Base-by-base conservation (phyloP, 2,888 invertebrate species). In the Pollenia angustigena region DNA sequence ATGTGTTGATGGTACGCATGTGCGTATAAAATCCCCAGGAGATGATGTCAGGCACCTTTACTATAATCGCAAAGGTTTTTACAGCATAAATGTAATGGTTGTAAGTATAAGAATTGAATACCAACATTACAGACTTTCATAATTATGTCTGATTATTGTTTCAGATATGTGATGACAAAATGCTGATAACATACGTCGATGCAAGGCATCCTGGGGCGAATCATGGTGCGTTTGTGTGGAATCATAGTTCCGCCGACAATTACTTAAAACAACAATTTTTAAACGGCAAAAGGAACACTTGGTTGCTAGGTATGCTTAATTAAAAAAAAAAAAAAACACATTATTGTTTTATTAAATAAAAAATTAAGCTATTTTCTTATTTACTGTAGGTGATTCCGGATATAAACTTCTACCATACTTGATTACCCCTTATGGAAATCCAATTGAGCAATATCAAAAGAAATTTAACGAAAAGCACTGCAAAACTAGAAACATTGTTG, bases 141-240 rank as follows among this genome's bases (percentile, higher is more conserved):
- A n/a, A n/a, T n/a, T n/a, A n/a, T n/a, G n/a, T n/a, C n/a, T n/a
- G n/a, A n/a, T n/a, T n/a, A n/a, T 23, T 32, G 23, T 58, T 11
- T 12, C 32, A 58, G 32, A 18, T 58, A 32, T 58, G 42, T 62
- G 62, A 62, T 10, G 6, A 40, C 12, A 62, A 62, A 9, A 42
- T n/a, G n/a, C 7, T 16, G 8, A 42, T 62, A 8, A 62, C 16
- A 7, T 62, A 62, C 10, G 62, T 62, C 8, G n/a, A n/a, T n/a
- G n/a, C n/a, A n/a, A n/a, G n/a, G n/a, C n/a, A n/a, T n/a, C n/a
- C n/a, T n/a, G n/a, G 62, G 44, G 8, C 14, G 23, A 6, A n/a
- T n/a, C n/a, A n/a, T n/a, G n/a, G n/a, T n/a, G 62, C 62, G 2
- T 62, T 62, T 62, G 62, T 62, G 1, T 62, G 62, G 62, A 44